phyloP scores from a whole-genome alignment of 2,888 invertebrate genomes.

The Blastobasis lacticolella region DNA sequence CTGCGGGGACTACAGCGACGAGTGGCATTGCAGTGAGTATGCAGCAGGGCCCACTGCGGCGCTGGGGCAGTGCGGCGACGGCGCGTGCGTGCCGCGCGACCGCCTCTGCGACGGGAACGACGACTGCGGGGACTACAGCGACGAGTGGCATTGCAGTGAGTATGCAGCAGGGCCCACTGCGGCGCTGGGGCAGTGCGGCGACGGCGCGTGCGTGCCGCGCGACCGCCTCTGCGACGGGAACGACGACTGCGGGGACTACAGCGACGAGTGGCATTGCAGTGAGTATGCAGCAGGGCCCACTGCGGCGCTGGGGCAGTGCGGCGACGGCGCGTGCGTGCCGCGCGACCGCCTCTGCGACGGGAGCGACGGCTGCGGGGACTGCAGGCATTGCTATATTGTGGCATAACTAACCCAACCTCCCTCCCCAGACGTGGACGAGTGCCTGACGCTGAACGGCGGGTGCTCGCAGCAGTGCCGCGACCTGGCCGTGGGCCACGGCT shows the following conservation, averaged over 20 bases:
- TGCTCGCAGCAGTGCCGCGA: constrained; percentile 86
- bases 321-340: background rate
- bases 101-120: constrained; percentile 83
- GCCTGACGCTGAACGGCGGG: constrained; percentile 68
- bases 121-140: constrained; percentile 81
- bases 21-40: constrained; percentile 75
- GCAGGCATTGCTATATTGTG: background rate
- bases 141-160: constrained; percentile 77
- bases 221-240: constrained; percentile 81
- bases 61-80: constrained; percentile 80
- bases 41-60: constrained; percentile 27
- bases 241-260: constrained; percentile 82
- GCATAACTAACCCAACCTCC: background rate
- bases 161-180: constrained; percentile 11
- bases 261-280: constrained; percentile 78
- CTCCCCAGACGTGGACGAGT: constrained; percentile 81
- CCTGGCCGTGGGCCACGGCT: constrained; percentile 84
- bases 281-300: constrained; percentile 24
- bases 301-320: background rate
- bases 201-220: constrained; percentile 81
- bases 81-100: constrained; percentile 79
- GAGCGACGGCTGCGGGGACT: background rate
- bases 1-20: constrained; percentile 81
- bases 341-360: background rate
- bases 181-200: constrained; percentile 77